Evolutionary conservation across 2,797 vertebrate genomes (phyloP), one percentile per base, ranked within the genome.

Genomic region (Pseudochromis fuscus): DNA sequence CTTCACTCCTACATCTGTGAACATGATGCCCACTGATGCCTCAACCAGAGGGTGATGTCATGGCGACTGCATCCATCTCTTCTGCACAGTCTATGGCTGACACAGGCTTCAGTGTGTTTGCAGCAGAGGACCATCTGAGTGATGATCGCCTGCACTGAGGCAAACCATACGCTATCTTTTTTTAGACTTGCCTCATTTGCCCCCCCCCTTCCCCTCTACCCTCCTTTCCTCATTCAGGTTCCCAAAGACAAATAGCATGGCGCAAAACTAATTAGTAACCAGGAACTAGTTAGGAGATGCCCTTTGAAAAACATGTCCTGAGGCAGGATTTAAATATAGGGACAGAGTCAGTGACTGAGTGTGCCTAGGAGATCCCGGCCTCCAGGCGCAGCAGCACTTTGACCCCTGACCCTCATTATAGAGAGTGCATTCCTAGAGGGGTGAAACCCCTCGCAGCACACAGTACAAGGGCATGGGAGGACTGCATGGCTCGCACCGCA

Each of bases 371-470:
- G 92, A 93, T 89, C 83, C 88, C 65, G 69, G 87, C 91, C 93
- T 93, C 82, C 78, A 89, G 91, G 92, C 92, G 53, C 74, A 3
- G 78, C 83, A 81, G 77, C 92, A 84, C 82, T 82, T 77, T 90
- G 90, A 94, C 92, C 93, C 86, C 73, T 91, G 92, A 94, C 93
- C 90, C 93, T 94, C 92, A 94, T 94, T 95, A 95, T 90, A 80
- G 79, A 83, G 74, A 89, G 86, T 73, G 76, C 89, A 89, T 91
- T 93, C 89, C 91, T 93, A 70, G 82, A 92, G 90, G 93, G 91
- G 86, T 89, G 89, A 88, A 87, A 87, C 78, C 91, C 88, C 86
- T 86, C 44, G 40, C 83, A 82, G 87, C 72, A 77, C 83, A 65
- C 74, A 79, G 88, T 84, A 91, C 92, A 93, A 94, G 93, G 93